A percentile compares a stretch with the other conserved stretches of the same genome.
Evolutionary conservation across 2,797 vertebrate species (phyloP).

Genomic region (Acipenser oxyrinchus): DNA sequence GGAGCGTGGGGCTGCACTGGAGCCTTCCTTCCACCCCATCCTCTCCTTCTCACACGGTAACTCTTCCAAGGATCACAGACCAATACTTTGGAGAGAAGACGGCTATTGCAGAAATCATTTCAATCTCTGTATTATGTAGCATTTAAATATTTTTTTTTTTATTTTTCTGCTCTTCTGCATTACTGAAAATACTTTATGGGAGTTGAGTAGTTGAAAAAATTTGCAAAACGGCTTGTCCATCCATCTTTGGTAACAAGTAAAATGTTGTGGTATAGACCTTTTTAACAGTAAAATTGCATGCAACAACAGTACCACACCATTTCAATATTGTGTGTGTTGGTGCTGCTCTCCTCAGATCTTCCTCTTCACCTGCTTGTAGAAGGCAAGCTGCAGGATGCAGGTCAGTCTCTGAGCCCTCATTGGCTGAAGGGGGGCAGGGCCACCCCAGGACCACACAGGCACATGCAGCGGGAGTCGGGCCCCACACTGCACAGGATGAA

Average conservation of each 20-base stretch:
- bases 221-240: too few relatives aligned
- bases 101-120: too few relatives aligned
- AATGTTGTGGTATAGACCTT: too few relatives aligned
- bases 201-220: too few relatives aligned
- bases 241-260: too few relatives aligned
- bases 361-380: constrained; percentile 37
- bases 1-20: constrained; percentile 29
- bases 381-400: constrained; percentile 34
- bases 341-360: constrained; percentile 21
- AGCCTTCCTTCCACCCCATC: constrained; percentile 42
- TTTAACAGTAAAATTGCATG: too few relatives aligned
- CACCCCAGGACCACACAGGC: neutral
- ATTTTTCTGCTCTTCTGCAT: too few relatives aligned
- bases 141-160: too few relatives aligned
- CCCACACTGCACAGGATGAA: neutral
- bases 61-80: neutral
- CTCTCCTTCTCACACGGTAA: constrained; percentile 46
- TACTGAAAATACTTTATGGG: too few relatives aligned
- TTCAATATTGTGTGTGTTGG: neutral
- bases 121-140: too few relatives aligned
- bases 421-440: constrained; percentile 21
- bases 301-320: too few relatives aligned
- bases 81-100: neutral
- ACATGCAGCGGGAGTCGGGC: constrained; percentile 24
- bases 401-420: constrained; percentile 25